Base-by-base conservation (phyloP, 2,113 vertebrate species). In the Heterotis niloticus region DNA sequence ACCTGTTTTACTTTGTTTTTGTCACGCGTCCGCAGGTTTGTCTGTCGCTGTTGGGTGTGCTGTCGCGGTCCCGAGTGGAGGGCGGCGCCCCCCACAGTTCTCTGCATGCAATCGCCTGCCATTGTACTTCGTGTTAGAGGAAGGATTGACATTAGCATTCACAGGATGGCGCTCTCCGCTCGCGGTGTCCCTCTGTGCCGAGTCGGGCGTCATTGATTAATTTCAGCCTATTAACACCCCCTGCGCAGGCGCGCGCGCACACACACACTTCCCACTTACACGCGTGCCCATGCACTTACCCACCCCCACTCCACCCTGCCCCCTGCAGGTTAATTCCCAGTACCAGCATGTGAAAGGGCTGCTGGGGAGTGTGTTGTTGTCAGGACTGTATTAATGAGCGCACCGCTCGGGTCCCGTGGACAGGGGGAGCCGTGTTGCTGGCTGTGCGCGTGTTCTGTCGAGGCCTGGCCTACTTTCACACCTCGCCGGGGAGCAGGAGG, bases 221-320 rank as follows among this genome's bases (percentile, higher is more conserved):
- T 93, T 92, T 91, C 92, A 91, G 90, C 91, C 91, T 92, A 92
- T 92, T 93, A 93, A 89, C 90, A 85, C 88, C 87, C 90, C 86
- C 88, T 85, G n/a, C 67, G 57, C 65, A 18, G 11, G 10, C 72
- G 10, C 64, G 28, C 24, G 12, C 62, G 7, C 76, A 18, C 34
- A 44, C 34, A 44, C 34, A 89, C 90, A 85, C 88, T 86, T 89
- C 86, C 88, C 86, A 44, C 68, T 64, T 56, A 20, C 18, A 13
- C 72, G 10, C 64, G 28, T 13, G 12, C 76, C 17, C 76, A 18
- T 44, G 34, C 34, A 44, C 34, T 44, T 44, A 14, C 18, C 72
- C 62, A 13, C 73, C 52, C 20, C 88, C 82, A 72, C 81, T 80
- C 87, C 88, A 88, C 86, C 83, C 16, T 81, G 79, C 90, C 90